Evolutionary conservation across 64 coral and sea anemone genomes (phyloP).

Genomic region (Stylophora pistillata): DNA sequence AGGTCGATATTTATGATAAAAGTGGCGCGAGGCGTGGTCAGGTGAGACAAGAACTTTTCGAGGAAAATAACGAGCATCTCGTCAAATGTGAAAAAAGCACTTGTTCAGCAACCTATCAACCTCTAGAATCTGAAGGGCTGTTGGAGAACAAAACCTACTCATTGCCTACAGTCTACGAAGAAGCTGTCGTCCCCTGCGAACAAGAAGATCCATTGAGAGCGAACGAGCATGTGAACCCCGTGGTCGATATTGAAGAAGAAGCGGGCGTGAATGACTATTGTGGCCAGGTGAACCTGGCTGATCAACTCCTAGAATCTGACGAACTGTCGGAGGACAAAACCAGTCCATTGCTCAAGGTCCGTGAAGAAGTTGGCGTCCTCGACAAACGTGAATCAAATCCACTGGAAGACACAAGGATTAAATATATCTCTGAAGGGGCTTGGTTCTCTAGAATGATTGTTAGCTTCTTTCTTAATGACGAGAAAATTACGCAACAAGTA

Average conservation of each 20-base stretch:
- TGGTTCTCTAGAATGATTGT: conserved; percentile 48
- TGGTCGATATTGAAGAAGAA: not conserved
- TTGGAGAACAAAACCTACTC: too few species aligned
- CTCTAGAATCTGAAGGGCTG: too few species aligned
- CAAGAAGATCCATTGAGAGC: not conserved
- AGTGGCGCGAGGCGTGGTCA: too few species aligned
- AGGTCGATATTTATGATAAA: too few species aligned
- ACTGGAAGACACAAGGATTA: not conserved
- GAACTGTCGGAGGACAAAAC: not conserved
- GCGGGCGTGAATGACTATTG: not conserved
- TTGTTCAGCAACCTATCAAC: not conserved
- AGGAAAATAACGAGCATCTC: too few species aligned
- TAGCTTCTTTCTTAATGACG: not conserved
- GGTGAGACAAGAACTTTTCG: too few species aligned
- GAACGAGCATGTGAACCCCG: not conserved
- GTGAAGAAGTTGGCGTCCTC: not conserved
- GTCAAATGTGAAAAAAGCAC: too few species aligned
- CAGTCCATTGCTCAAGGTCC: too few species aligned
- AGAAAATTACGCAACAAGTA: too few species aligned
- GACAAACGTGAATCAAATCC: not conserved
- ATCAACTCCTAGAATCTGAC: not conserved
- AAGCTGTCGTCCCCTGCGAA: too few species aligned
- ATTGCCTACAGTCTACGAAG: too few species aligned
- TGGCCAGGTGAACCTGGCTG: not conserved
- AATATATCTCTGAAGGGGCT: conserved; percentile 19